Evolutionary conservation across 2,888 invertebrate species (phyloP), one percentile per base, ranked within the genome.

Genomic region (Patella caerulea): DNA sequence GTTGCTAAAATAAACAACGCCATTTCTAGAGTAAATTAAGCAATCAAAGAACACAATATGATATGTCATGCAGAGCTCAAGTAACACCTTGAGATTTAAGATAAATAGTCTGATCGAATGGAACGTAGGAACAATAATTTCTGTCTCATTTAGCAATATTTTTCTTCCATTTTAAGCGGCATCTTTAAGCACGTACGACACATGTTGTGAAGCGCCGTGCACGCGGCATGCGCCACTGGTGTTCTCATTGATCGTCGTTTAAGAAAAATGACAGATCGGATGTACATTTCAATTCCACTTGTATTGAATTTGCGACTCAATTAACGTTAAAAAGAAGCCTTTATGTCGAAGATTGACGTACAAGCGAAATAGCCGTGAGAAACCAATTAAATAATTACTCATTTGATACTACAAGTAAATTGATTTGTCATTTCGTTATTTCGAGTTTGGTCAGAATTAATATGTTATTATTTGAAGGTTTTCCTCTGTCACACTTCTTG

Each of bases 331-430:
- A 76, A 76, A 72, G 72, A 73, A 72, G 56, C 65, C 76, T 76
- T 76, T 76, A 72, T 72, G 53, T 65, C 53, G 53, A 29, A 76
- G 72, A 73, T 73, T 76, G 76, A 76, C 72, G 72, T 69, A 76
- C 59, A 72, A 76, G 65, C 72, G 73, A 73, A 76, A 69, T 73
- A 24, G 29, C 53, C 56, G 76, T 65, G 72, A 76, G 76, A 76
- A 76, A 73, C 72, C 76, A 56, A 76, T 76, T 76, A 76, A 76
- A 76, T 65, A 73, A 76, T 76, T 76, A 76, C 76, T 76, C 76
- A 76, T 73, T 76, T 73, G 72, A 76, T 76, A 76, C 76, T 56
- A n/a, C 7, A 59, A 34, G 72, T 76, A 45, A 76, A 76, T 76
- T 76, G 76, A 76, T 76, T 76, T 76, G 76, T 72, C 76, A 72